Evolutionary conservation across 2,888 invertebrate species (phyloP), one percentile per base, ranked within the genome.

Genomic region (Lasioglossum pauxillum): DNA sequence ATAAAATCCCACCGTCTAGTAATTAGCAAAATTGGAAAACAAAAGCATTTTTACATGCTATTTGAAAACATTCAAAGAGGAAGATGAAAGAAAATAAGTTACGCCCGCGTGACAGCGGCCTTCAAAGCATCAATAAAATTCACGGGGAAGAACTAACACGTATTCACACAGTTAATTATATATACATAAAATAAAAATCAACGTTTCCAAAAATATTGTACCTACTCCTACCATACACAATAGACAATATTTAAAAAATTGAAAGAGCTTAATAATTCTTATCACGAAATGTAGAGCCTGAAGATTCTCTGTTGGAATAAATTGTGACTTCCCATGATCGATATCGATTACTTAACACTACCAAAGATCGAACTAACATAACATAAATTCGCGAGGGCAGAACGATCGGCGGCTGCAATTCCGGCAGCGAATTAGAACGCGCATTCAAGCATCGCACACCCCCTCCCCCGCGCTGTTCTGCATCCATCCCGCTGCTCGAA

Each of bases 391-490:
- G 60, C 60, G 27, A n/a, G 60, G 60, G 8, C 8, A 7, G 2
- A 53, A 27, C 60, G 27, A 60, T 5, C 60, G 60, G 60, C 60
- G 60, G 60, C 60, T 31, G 60, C 60, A 16, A 31, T 31, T 31
- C 7, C 31, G 60, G 60, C 27, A 53, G 53, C 53, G 60, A 27
- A 14, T 14, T 60, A 60, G 60, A 31, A 31, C 60, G 60, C 60
- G 60, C 27, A 16, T n/a, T 8, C 1, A 2, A 64, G 60, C 60
- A 64, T 31, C 60, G 60, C 60, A 64, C 27, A 64, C 27, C 14
- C 10, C 49, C 41, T 71, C 79, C 60, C 35, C 75, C 84, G 72
- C 72, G 84, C 74, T 85, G 19, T 72, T 75, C 72, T 79, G 84
- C 79, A 84, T 71, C 80, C 79, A 84, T 49, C 60, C 71, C 67